phyloP scores from a whole-genome alignment of 2,888 invertebrate genomes.

The Catonia carolina region DNA sequence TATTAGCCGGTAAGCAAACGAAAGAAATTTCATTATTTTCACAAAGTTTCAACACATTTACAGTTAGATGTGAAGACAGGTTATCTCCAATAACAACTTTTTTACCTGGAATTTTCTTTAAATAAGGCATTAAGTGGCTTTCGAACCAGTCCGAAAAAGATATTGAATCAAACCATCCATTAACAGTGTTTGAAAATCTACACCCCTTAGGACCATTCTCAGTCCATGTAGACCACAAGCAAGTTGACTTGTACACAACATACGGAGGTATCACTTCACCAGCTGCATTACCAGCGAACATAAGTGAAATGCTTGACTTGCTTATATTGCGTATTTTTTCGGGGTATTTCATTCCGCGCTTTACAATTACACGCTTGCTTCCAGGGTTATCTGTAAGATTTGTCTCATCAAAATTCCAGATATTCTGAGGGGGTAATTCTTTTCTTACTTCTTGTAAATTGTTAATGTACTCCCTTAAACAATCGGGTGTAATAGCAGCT shows the following conservation, averaged over 20 bases:
- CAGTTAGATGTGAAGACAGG: slow-evolving; percentile 33
- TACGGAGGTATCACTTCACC: not conserved
- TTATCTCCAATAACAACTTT: slow-evolving; percentile 37
- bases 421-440: slow-evolving; percentile 31
- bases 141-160: slow-evolving; percentile 39
- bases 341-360: slow-evolving; percentile 36
- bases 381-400: slow-evolving; percentile 40
- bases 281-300: not conserved
- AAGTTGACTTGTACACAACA: not conserved
- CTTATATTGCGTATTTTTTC: not conserved
- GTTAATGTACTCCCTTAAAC: slow-evolving; percentile 29
- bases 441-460: not conserved
- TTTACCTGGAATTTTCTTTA: not conserved
- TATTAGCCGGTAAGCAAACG: not conserved
- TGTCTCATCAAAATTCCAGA: slow-evolving; percentile 40
- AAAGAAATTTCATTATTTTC: slow-evolving; percentile 36
- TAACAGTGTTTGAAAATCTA: not conserved
- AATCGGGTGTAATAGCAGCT: slow-evolving; percentile 26
- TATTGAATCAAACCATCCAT: slow-evolving; percentile 12
- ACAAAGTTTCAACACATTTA: slow-evolving; percentile 30
- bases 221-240: not conserved
- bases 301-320: not conserved
- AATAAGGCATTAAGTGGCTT: not conserved
- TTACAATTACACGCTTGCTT: slow-evolving; percentile 32
- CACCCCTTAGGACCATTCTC: not conserved